Evolutionary conservation across 2,888 invertebrate species (phyloP), one percentile per base, ranked within the genome.

Genomic region (Nomada ferruginata): DNA sequence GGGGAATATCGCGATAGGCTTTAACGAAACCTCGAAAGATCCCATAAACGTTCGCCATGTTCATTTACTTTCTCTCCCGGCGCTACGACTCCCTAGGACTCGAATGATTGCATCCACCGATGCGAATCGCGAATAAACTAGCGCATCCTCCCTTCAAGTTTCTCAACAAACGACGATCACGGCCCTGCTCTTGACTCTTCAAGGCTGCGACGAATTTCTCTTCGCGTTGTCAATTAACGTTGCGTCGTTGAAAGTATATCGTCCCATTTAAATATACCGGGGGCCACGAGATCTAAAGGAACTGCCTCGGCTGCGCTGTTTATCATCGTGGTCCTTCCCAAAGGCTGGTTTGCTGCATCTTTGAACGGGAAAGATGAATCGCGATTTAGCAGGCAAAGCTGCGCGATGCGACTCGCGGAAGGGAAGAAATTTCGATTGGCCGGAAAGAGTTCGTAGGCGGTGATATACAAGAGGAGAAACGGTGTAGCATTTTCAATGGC

Each of bases 221-320:
- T 42, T 72, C 9, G 50, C n/a, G 42, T 50, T 63, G 78, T 78
- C 78, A 78, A 75, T 78, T 26, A 69, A 69, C 55, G 75, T 29
- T 57, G 68, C 78, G 57, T 68, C 68, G 68, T 57, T 57, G 63
- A 75, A 78, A 78, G 77, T 55, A 66, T 29, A 42, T 44, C 23
- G 73, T 60, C 61, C n/a, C 36, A 23, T 66, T 60, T 26, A 26
- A 26, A 26, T 26, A 26, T 26, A 2, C 26, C 26, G 26, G 26
- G 26, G 26, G 26, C 64, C 60, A 61, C 42, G 59, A 50, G n/a
- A 52, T n/a, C 20, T 3, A 15, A 59, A 47, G 15, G 29, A 60
- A 55, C n/a, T 10, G 26, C 26, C 60, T 29, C 15, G 20, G 29
- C 64, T 50, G 10, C 42, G 55, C 36, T 64, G 50, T 61, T 50